Percentiles rank a stretch among this genome's conserved stretches.
Conservation (phyloP, 2,888 invertebrate genomes). For the Iphiclides podalirius region DNA sequence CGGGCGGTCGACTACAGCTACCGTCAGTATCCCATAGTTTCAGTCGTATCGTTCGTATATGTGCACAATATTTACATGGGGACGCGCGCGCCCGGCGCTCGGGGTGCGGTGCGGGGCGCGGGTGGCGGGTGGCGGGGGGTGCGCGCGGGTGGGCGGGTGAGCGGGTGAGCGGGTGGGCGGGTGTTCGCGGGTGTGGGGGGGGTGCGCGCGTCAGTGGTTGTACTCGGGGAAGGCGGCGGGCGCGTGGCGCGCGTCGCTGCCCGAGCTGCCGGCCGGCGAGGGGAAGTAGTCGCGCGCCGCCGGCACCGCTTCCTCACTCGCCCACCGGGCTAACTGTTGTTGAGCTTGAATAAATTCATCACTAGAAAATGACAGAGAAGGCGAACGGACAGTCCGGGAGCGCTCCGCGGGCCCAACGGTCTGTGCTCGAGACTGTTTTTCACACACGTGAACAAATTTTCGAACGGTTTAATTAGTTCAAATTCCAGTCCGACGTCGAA, state of each 20-base stretch:
- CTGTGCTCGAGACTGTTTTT: conserved; percentile 17
- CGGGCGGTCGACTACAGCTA: conserved; percentile 53
- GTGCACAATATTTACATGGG: conserved; percentile 71
- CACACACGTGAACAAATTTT: too few species aligned
- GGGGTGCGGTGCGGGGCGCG: conserved; percentile 46
- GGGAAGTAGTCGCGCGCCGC: conserved; percentile 53
- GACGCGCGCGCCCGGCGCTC: conserved; percentile 44
- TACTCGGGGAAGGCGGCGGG: conserved; percentile 63
- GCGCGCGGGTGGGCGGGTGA: conserved; percentile 68
- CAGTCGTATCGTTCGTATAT: conserved; percentile 70
- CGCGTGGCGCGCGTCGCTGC: conserved; percentile 56
- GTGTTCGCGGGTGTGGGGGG: conserved; percentile 66
- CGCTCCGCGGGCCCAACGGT: conserved; percentile 38
- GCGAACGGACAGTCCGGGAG: conserved; percentile 83
- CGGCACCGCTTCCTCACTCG: conserved; percentile 91
- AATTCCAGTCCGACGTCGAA: too few species aligned
- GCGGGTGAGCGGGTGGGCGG: conserved; percentile 32
- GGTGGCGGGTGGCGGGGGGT: conserved; percentile 64
- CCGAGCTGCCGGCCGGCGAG: conserved; percentile 55
- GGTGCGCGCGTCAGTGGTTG: conserved; percentile 49
- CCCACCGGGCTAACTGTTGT: conserved; percentile 97
- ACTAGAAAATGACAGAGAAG: conserved; percentile 94
- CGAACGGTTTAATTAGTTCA: background rate
- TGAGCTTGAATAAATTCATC: conserved; percentile 98
- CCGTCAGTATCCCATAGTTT: conserved; percentile 58